Percentiles rank a stretch among this genome's conserved stretches.
phyloP scores from a whole-genome alignment of 2,113 vertebrate species.

The Tonatia bakeri region DNA sequence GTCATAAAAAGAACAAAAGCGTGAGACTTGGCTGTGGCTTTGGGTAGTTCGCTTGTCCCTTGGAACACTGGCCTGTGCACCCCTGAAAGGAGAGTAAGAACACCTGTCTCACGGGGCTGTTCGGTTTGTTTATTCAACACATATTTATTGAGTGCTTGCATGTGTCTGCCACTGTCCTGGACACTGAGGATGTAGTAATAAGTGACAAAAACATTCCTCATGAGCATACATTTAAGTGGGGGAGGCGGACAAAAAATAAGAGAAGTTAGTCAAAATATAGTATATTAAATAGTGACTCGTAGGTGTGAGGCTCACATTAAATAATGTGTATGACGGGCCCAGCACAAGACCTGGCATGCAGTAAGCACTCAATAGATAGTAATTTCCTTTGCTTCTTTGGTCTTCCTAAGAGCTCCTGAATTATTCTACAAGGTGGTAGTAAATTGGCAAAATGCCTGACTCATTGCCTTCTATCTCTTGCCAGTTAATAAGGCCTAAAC shows the following conservation, averaged over 20 bases:
- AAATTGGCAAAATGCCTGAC: neutral
- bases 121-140: conserved; percentile 2
- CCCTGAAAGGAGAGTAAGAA: neutral
- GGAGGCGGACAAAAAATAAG: neutral
- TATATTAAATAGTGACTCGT: neutral
- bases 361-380: neutral
- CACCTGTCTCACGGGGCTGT: neutral
- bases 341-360: neutral
- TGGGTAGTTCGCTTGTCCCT: neutral
- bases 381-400: conserved; percentile 30
- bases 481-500: neutral
- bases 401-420: neutral
- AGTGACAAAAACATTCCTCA: neutral
- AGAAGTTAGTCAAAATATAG: conserved; percentile 15
- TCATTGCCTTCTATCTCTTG: conserved; percentile 1
- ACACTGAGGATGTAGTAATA: neutral
- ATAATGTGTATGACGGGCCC: neutral
- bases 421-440: neutral
- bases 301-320: neutral
- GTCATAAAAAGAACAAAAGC: conserved; percentile 2
- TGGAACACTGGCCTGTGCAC: neutral
- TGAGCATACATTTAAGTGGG: neutral
- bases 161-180: neutral
- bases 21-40: neutral
- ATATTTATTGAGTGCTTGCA: neutral